Percentiles rank a stretch among this genome's conserved stretches.
phyloP scores from a whole-genome alignment of 2,113 vertebrate species.

The Arothron firmamentum region DNA sequence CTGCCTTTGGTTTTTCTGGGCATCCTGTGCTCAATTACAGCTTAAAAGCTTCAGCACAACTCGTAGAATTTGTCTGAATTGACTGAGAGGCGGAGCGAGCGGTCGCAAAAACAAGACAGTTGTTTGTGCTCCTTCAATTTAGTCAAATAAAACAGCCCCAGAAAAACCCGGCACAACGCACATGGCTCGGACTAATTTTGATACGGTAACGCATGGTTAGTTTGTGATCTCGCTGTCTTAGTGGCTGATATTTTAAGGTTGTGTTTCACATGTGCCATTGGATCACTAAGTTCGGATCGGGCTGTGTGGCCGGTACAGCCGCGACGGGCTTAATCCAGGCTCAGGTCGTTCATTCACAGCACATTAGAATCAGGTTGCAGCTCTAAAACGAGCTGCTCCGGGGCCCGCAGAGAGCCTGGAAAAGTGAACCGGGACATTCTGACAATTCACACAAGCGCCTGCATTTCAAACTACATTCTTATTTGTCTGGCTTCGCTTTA shows the following conservation, averaged over 20 bases:
- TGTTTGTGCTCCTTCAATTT: constrained; percentile 79
- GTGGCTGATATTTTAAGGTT: constrained; percentile 59
- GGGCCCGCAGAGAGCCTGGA: constrained; percentile 41
- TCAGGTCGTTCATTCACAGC: constrained; percentile 68
- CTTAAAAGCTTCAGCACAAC: constrained; percentile 87
- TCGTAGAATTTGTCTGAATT: constrained; percentile 91
- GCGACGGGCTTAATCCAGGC: constrained; percentile 63
- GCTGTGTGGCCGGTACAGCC: constrained; percentile 51
- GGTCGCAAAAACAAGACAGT: constrained; percentile 77
- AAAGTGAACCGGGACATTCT: constrained; percentile 27
- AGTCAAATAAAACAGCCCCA: constrained; percentile 68
- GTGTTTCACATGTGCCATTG: constrained; percentile 55
- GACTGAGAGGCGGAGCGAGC: constrained; percentile 86
- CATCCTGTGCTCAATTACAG: constrained; percentile 88
- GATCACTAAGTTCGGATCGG: constrained; percentile 28
- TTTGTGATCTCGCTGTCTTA: constrained; percentile 29
- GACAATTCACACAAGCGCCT: constrained; percentile 22
- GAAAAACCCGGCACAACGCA: constrained; percentile 6
- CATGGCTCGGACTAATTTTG: constrained; percentile 21
- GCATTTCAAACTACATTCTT: constrained; percentile 1
- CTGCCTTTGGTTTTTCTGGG: constrained; percentile 83
- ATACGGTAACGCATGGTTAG: constrained; percentile 14
- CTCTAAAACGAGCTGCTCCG: constrained; percentile 51
- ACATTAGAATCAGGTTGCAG: constrained; percentile 71
- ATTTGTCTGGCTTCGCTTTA: background rate